Conservation (phyloP, 2,888 invertebrate species). For the Megalurothrips usitatus region DNA sequence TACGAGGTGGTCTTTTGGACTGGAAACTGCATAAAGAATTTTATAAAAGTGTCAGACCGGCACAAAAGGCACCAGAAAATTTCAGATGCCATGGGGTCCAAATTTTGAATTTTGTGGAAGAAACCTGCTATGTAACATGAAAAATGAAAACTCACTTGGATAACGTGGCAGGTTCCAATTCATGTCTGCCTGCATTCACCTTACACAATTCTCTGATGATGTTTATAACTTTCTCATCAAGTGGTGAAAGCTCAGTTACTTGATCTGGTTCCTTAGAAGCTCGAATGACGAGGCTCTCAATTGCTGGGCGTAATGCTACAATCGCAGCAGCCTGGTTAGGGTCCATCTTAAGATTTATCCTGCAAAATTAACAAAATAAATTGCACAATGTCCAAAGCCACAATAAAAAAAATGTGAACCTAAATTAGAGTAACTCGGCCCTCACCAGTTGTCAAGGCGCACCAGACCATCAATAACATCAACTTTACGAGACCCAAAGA, state of each 20-base stretch:
- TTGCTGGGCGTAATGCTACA: conserved; percentile 78
- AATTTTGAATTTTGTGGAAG: not conserved
- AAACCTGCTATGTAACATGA: not conserved
- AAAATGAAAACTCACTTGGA: conserved; percentile 37
- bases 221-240: conserved; percentile 63
- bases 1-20: conserved; percentile 45
- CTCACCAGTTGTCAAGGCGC: conserved; percentile 82
- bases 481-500: conserved; percentile 88
- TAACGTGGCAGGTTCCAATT: conserved; percentile 54
- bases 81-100: not conserved
- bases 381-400: not conserved
- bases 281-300: conserved; percentile 78
- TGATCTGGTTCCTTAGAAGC: conserved; percentile 76
- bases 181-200: conserved; percentile 69
- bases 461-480: conserved; percentile 72
- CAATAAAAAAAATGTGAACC: not conserved
- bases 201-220: conserved; percentile 71
- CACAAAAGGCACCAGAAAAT: too few relatives aligned
- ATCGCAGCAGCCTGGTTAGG: conserved; percentile 72
- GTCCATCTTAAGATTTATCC: conserved; percentile 81
- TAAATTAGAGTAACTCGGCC: not conserved
- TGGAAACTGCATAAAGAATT: conserved; percentile 35
- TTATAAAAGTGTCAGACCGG: not conserved
- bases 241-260: conserved; percentile 59
- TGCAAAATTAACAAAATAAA: conserved; percentile 39